A percentile compares a stretch with the other conserved stretches of the same genome.
These are phyloP conservation scores for Amphipoea oculea DNA, from an alignment of 2,888 invertebrate species.

Conservation along the genomic window DNA sequence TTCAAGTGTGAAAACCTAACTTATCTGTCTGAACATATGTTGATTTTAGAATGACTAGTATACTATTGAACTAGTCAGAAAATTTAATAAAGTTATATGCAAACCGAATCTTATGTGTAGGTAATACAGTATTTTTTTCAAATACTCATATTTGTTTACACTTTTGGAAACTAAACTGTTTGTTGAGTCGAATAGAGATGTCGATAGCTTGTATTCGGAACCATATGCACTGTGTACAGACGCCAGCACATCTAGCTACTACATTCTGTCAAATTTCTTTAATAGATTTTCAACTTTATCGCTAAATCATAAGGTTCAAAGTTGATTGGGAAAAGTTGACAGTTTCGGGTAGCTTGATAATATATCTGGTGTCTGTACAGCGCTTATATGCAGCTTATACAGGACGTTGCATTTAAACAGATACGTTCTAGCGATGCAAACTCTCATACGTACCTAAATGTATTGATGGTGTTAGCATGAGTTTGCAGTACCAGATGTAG, in stretches of 20 bases:
- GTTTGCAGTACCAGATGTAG: not conserved
- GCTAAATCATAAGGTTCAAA: too few species aligned
- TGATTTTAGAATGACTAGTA: not conserved
- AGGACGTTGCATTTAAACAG: not conserved
- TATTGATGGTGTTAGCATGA: not conserved
- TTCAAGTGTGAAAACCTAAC: not conserved
- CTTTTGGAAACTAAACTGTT: not conserved
- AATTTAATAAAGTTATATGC: not conserved
- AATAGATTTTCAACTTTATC: too few species aligned
- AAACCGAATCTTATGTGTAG: not conserved
- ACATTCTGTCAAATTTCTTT: too few species aligned
- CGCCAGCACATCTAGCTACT: too few species aligned
- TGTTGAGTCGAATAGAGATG: not conserved
- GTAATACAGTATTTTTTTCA: not conserved
- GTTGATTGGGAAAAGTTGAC: too few species aligned
- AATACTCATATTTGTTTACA: not conserved
- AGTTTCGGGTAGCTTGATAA: too few species aligned
- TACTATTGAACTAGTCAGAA: not conserved
- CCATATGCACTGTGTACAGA: not conserved
- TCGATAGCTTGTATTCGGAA: not conserved
- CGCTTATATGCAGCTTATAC: not conserved
- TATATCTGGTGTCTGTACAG: not conserved
- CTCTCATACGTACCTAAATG: not conserved
- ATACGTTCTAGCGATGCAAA: not conserved
- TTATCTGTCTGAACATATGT: not conserved